Evolutionary conservation across 2,888 invertebrate genomes (phyloP).

Genomic region (Netelia fuscicornis): DNA sequence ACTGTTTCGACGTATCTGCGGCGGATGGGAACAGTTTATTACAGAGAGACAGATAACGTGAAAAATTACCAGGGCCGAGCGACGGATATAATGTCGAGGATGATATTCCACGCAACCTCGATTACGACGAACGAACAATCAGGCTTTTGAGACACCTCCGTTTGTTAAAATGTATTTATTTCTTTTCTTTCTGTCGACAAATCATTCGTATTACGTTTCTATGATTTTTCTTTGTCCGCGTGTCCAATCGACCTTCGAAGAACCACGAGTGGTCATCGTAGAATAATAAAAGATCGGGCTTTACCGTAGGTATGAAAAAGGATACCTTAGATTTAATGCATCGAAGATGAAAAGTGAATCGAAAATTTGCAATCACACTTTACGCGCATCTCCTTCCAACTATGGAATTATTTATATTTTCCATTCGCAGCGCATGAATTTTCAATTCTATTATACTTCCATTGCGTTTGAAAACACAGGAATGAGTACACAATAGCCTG

Average conservation of each 20-base stretch:
- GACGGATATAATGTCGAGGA: not conserved
- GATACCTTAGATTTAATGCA: not conserved
- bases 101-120: not conserved
- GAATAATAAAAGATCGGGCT: not conserved
- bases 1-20: too few species aligned
- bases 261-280: not conserved
- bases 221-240: not conserved
- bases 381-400: not conserved
- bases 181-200: conserved; percentile 82
- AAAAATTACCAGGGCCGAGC: not conserved
- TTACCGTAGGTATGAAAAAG: not conserved
- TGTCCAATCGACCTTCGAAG: not conserved
- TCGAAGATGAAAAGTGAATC: not conserved
- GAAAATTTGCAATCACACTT: not conserved
- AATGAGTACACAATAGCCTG: conserved; percentile 9
- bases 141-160: not conserved
- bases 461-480: conserved; percentile 22
- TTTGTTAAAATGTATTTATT: not conserved
- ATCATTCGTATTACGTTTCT: conserved; percentile 85
- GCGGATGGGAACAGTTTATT: too few species aligned
- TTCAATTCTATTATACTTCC: conserved; percentile 25
- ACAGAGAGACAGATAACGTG: not conserved
- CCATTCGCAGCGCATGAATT: conserved; percentile 29
- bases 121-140: not conserved
- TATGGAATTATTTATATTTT: not conserved